Conservation (phyloP, 2,888 invertebrate species). For the Neoaliturus tenellus region DNA sequence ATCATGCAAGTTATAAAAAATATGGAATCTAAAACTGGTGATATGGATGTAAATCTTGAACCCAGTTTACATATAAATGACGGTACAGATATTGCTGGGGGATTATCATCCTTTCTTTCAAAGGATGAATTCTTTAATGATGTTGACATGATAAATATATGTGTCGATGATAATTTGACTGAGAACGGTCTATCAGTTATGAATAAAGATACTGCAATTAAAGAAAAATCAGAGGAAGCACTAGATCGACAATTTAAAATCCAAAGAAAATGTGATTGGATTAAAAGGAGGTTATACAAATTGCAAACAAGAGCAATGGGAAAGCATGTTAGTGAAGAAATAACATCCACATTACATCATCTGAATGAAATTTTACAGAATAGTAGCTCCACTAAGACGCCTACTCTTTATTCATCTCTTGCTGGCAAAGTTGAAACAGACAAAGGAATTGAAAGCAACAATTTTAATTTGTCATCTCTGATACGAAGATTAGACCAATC, state of each 20-base stretch:
- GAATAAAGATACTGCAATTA: constrained; percentile 71
- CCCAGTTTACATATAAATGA: constrained; percentile 70
- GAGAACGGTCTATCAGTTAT: constrained; percentile 56
- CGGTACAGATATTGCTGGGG: constrained; percentile 69
- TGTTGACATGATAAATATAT: constrained; percentile 75
- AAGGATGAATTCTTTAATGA: constrained; percentile 72
- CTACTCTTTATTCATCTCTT: constrained; percentile 29
- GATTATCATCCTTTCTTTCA: constrained; percentile 63
- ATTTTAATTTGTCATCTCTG: constrained; percentile 76
- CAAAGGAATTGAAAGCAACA: constrained; percentile 33
- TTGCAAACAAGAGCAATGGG: constrained; percentile 86
- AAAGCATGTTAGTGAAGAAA: constrained; percentile 86
- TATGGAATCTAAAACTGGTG: constrained; percentile 76
- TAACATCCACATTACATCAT: constrained; percentile 83
- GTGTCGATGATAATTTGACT: constrained; percentile 71
- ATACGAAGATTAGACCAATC: constrained; percentile 76
- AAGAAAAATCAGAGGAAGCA: constrained; percentile 75
- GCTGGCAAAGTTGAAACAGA: constrained; percentile 57
- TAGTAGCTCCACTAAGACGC: constrained; percentile 49
- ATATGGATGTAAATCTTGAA: constrained; percentile 63
- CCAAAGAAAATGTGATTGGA: constrained; percentile 82
- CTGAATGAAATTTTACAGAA: constrained; percentile 60
- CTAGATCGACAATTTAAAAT: constrained; percentile 77
- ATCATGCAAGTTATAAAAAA: constrained; percentile 86
- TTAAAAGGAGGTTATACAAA: constrained; percentile 84